A percentile compares a stretch with the other conserved stretches of the same genome.
These are phyloP conservation scores for Charadrius vociferus DNA, from an alignment of 2,113 vertebrate genomes.

Conservation along the genomic window DNA sequence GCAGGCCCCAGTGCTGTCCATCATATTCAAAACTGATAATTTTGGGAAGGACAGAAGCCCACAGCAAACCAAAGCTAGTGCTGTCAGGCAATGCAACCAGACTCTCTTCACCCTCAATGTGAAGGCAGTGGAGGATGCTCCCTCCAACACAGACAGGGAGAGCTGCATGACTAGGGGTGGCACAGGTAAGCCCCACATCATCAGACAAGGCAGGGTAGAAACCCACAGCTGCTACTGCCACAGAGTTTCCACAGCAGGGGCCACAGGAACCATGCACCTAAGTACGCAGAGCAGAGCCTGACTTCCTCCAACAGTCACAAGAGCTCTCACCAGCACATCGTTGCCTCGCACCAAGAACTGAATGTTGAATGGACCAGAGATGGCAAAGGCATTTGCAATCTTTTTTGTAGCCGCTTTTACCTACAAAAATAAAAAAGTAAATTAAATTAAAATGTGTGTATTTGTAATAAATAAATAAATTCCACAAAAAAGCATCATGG, in stretches of 20 bases:
- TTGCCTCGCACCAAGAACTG: constrained; percentile 94
- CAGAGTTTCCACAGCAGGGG: neutral
- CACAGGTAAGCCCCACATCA: neutral
- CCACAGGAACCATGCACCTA: neutral
- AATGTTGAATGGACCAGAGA: constrained; percentile 95
- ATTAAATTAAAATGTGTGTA: neutral
- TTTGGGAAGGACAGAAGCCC: neutral
- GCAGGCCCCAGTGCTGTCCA: neutral
- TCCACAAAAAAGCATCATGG: neutral
- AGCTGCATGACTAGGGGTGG: neutral
- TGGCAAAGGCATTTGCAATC: constrained; percentile 91
- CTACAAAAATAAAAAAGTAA: constrained; percentile 54
- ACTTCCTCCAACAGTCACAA: neutral
- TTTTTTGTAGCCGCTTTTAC: constrained; percentile 88
- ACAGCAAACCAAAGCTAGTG: neutral
- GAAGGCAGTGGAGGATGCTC: neutral
- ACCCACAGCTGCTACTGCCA: neutral
- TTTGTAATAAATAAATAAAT: neutral
- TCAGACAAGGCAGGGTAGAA: neutral
- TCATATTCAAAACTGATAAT: neutral
- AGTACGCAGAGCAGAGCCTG: neutral
- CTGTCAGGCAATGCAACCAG: neutral
- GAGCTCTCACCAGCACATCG: constrained; percentile 88
- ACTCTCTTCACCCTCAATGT: neutral
- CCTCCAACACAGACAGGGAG: neutral